Conservation (phyloP, 1,140 invertebrate genomes). For the Parapsyche elsis region DNA sequence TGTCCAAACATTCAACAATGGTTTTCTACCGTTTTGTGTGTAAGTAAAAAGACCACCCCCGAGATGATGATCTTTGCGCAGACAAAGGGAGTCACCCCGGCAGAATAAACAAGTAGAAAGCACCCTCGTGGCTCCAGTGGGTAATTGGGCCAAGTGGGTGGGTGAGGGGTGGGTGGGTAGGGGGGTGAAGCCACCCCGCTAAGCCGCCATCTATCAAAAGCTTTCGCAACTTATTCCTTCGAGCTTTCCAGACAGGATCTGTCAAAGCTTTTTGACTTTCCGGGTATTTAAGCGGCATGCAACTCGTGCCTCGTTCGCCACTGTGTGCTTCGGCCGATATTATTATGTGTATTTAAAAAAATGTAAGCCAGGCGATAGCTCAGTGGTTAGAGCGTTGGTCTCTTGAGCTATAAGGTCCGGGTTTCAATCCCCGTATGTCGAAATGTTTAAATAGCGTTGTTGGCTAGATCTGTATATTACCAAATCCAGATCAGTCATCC, state of each 20-base stretch:
- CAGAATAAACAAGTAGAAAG: background rate
- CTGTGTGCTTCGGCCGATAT: background rate
- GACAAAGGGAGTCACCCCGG: background rate
- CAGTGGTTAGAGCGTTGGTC: too few relatives aligned
- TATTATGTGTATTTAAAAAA: too few relatives aligned
- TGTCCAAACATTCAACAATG: too few relatives aligned
- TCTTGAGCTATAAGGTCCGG: too few relatives aligned
- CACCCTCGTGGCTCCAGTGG: background rate
- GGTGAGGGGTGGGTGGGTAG: background rate
- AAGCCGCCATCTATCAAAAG: conserved; percentile 42
- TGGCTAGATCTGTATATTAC: too few relatives aligned
- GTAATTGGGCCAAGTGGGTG: conserved; percentile 32
- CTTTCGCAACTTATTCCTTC: conserved; percentile 36
- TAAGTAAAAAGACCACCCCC: too few relatives aligned
- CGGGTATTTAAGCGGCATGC: conserved; percentile 16
- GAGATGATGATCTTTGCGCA: too few relatives aligned
- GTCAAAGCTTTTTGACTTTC: conserved; percentile 37
- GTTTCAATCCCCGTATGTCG: too few relatives aligned
- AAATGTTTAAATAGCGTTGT: too few relatives aligned
- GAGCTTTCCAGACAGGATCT: conserved; percentile 18
- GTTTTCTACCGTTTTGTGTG: too few relatives aligned
- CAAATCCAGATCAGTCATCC: too few relatives aligned
- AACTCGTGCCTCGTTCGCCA: conserved; percentile 8
- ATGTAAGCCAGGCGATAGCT: too few relatives aligned
- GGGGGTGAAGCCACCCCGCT: background rate